Conservation (phyloP, 2,888 invertebrate genomes). For the Mesorhabditis belari region DNA sequence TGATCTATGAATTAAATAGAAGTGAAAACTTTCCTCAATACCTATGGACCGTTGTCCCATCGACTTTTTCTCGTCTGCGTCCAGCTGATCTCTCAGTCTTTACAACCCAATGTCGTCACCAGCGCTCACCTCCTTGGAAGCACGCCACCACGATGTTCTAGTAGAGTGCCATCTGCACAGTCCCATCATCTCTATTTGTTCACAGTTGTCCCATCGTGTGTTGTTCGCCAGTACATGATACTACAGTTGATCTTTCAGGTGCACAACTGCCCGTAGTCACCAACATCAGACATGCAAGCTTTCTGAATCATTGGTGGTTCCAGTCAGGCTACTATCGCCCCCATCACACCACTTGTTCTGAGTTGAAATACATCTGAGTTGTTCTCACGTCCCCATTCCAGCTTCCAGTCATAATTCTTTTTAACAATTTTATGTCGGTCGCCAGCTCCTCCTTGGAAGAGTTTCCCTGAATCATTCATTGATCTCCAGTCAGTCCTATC, state of each 20-base stretch:
- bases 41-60: not conserved
- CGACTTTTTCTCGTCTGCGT: not conserved
- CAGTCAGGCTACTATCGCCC: not conserved
- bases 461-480: not conserved
- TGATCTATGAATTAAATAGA: too few relatives aligned
- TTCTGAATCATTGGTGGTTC: not conserved
- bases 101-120: not conserved
- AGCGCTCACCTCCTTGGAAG: not conserved
- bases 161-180: too few relatives aligned
- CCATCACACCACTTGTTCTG: not conserved
- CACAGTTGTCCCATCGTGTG: not conserved
- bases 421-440: not conserved
- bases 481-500: too few relatives aligned
- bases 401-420: not conserved
- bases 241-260: not conserved
- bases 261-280: not conserved
- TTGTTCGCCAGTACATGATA: not conserved
- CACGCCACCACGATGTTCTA: too few relatives aligned
- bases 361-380: not conserved
- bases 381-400: not conserved
- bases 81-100: not conserved
- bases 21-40: not conserved
- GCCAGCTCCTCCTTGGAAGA: not conserved
- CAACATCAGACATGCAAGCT: not conserved
- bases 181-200: not conserved